Evolutionary conservation across 1,140 invertebrate genomes (phyloP).

Genomic region (Periplaneta americana): DNA sequence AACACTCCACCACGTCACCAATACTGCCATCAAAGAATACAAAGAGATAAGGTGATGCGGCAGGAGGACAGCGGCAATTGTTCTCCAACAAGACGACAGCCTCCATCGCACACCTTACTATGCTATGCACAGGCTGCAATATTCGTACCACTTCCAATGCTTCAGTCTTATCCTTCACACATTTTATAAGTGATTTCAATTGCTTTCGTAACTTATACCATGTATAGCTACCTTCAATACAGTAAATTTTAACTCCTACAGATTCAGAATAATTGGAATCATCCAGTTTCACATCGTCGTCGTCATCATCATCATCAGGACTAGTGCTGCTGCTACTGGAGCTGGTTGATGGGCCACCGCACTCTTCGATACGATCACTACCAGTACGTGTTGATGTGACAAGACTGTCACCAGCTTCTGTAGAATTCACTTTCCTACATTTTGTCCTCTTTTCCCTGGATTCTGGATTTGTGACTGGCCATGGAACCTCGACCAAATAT

Average conservation of each 20-base stretch:
- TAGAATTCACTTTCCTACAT: too few relatives aligned
- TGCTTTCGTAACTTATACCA: not conserved
- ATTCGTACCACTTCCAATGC: not conserved
- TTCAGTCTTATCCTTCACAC: not conserved
- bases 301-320: too few relatives aligned
- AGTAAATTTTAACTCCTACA: not conserved
- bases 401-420: too few relatives aligned
- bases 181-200: not conserved
- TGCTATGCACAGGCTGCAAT: not conserved
- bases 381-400: too few relatives aligned
- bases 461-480: too few relatives aligned
- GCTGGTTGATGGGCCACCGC: too few relatives aligned
- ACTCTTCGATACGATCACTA: too few relatives aligned
- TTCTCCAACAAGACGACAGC: not conserved
- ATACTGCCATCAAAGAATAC: not conserved
- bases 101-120: not conserved
- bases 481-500: too few relatives aligned
- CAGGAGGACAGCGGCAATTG: not conserved
- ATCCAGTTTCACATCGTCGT: too few relatives aligned
- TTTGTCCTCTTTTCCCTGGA: too few relatives aligned
- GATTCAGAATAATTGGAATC: too few relatives aligned
- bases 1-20: not conserved
- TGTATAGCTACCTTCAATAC: not conserved
- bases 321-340: too few relatives aligned
- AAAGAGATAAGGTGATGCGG: not conserved